Conservation (phyloP, 2,113 vertebrate genomes). For the Chascanopsetta lugubris region DNA sequence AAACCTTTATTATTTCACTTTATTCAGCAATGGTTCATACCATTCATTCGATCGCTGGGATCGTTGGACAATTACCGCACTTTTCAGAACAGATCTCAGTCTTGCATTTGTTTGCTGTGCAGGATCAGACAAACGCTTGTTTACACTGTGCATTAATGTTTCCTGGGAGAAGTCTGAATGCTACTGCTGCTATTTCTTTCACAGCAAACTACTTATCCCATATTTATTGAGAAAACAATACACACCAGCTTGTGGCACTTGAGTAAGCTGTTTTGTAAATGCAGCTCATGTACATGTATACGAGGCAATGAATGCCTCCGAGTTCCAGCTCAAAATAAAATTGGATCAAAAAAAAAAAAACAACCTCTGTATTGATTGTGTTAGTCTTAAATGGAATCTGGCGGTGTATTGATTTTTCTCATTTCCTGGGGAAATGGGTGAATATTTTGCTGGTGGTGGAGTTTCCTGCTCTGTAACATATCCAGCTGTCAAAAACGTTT, state of each 20-base stretch:
- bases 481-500: too few species aligned
- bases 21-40: background rate
- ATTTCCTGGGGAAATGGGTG: too few species aligned
- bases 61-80: background rate
- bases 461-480: too few species aligned
- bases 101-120: slow-evolving; percentile 27
- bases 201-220: background rate
- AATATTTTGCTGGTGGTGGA: too few species aligned
- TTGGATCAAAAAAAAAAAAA: slow-evolving; percentile 25
- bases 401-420: too few species aligned
- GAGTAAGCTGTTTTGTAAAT: slow-evolving; percentile 23
- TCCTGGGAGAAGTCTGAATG: background rate
- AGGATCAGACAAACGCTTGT: slow-evolving; percentile 34
- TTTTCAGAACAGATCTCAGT: slow-evolving; percentile 31
- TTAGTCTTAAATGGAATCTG: too few species aligned
- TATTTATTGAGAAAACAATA: slow-evolving; percentile 54
- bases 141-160: background rate
- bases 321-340: background rate
- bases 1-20: background rate
- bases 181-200: background rate
- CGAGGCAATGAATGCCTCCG: background rate
- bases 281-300: slow-evolving; percentile 1
- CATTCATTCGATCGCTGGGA: slow-evolving; percentile 8
- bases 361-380: background rate
- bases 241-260: slow-evolving; percentile 62